Base-by-base conservation (phyloP, 2,888 invertebrate species). In the Tineola bisselliella region DNA sequence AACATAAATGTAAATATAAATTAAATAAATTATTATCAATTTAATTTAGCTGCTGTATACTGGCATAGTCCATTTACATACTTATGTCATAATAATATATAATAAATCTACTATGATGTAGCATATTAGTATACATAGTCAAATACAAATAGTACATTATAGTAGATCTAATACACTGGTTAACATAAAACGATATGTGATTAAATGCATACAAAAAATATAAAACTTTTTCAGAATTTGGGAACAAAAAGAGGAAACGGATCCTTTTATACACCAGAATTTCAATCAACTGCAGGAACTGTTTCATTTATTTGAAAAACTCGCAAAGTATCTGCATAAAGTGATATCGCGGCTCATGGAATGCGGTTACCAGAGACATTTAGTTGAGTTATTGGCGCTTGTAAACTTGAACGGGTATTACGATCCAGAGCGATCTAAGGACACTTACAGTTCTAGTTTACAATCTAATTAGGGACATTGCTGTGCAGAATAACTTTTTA, bases 311-410 rank as follows among this genome's bases (percentile, higher is more conserved):
- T 90, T 91, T 68, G 88, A 89, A 66, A 89, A 89, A 66, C 74
- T 89, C 12, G 86, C 90, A 18, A 81, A 88, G 38, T 91, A 91
- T 67, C 77, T 92, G 30, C 90, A 90, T 66, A 91, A 90, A 70
- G 88, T 90, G 1, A 83, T 90, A 8, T 86, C 87, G 0, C 91
- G 90, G 67, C 81, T 91, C 2, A 90, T 90, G 66, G 90, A 89
- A 63, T 89, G 88, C 64, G 92, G 92, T 0, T 92, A 91, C 69
- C 91, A 92, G 67, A 88, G 91, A 0, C 90, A 91, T 72, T 72
- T 92, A 43, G 86, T 88, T 25, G 91, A 92, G 65, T 79, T 92
- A 58, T 74, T 92, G 1, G 89, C 91, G 62, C 89, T 91, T 79
- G 83, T 92, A 61, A 91, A 92, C 68, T 81, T 91, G 62, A 92